Evolutionary conservation across 2,888 invertebrate genomes (phyloP), one percentile per base, ranked within the genome.

Genomic region (Bimastos eiseni): DNA sequence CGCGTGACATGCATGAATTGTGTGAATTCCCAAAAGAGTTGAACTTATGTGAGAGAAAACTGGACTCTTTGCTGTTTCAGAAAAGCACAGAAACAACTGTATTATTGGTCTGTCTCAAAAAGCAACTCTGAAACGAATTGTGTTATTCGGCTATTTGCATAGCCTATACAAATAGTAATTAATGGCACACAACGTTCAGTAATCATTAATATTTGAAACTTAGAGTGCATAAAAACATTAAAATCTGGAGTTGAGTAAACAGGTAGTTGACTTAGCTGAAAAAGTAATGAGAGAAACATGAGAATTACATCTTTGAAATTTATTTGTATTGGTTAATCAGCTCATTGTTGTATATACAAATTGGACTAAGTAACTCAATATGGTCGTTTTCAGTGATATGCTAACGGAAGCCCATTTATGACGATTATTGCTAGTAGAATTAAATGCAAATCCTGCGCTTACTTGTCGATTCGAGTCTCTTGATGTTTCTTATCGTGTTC

Each of bases 11-110:
- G 98, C 97, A 90, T 98, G 96, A 89, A 99, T 98, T 0, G 98
- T 98, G 0, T 98, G 97, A 92, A 99, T 96, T 0, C 99, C 99
- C 94, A 97, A 97, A 15, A 99, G 96, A 0, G 98, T 97, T 41
- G 98, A 97, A 94, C 97, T 97, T 93, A 99, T 95, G 94, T 98
- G 98, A 4, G 97, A 97, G 95, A 98, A 99, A n/a, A 99, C 97
- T 0, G 99, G 99, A 93, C 98, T 98, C 91, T 98, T 97, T 92
- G 97, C 97, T 97, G 95, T 24, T 93, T 37, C 5, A 84, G 13
- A 34, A 55, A 70, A 30, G n/a, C n/a, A 70, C 30, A 70, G n/a
- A n/a, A 6, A 70, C n/a, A 70, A 70, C 70, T n/a, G 8, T n/a
- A n/a, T n/a, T n/a, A n/a, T 30, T 70, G 11, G 70, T 30, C 13